Percentiles rank a stretch among this genome's conserved stretches.
Evolutionary conservation across 2,888 invertebrate species (phyloP).

Genomic region (Conchocele bisecta): DNA sequence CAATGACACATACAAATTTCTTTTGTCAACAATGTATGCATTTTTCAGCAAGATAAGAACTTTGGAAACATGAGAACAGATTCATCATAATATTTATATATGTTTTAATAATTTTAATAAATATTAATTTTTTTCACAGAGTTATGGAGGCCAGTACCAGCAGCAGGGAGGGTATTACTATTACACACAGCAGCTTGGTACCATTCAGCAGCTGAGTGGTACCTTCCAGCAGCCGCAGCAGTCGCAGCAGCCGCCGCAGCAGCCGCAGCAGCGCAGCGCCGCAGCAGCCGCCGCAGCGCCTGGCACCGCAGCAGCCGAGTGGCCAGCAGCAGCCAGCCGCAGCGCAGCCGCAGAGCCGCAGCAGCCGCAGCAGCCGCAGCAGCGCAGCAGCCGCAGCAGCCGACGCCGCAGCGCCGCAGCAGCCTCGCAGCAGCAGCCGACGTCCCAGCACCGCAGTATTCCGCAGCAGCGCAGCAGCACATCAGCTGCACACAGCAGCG

Average conservation of each 20-base stretch:
- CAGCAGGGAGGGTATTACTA: slow-evolving; percentile 1
- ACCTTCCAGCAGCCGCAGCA: not conserved
- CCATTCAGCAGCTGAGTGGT: not conserved
- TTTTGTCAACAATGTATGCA: not conserved
- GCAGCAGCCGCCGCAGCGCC: not conserved
- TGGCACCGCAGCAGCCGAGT: not conserved
- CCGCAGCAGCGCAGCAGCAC: no score
- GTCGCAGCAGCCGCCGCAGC: not conserved
- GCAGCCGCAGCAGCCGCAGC: no score
- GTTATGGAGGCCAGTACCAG: not conserved
- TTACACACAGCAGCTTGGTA: not conserved
- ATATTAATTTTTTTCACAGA: not conserved
- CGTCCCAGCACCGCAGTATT: no score
- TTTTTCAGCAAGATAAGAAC: not conserved
- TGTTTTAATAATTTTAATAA: not conserved
- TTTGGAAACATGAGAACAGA: not conserved
- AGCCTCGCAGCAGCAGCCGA: no score
- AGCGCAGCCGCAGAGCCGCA: no score
- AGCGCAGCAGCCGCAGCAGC: no score
- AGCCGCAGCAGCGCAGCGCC: not conserved
- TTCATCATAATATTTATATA: not conserved
- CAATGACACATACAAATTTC: no score
- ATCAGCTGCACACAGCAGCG: no score
- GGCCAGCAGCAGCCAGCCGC: no score
- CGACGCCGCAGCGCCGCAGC: no score